Base-by-base conservation (phyloP, 2,888 invertebrate genomes). In the Petrophora chlorosata region DNA sequence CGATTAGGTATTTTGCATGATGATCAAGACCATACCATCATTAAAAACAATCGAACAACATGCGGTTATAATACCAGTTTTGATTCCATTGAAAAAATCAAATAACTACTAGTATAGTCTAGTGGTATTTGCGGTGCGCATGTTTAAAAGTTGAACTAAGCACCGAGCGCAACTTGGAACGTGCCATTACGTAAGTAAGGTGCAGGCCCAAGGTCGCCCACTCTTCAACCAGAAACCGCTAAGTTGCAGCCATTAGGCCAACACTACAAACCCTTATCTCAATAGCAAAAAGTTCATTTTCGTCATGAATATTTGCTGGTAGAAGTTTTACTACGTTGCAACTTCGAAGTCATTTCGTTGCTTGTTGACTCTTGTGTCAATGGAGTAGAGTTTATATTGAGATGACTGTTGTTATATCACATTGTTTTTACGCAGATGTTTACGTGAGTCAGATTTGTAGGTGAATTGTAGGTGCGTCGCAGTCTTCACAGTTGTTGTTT, bases 141-240 rank as follows among this genome's bases (percentile, higher is more conserved):
- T 42, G 28, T 22, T 26, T 30, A 41, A 41, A 41, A 42, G 34
- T 42, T 28, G 28, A 26, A 19, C 38, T 14, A 23, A 57, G 53
- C 58, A 19, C 38, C 17, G 25, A 57, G 53, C 58, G 49, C 55
- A 56, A 52, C 59, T 60, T 56, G 48, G 65, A 66, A 61, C 59
- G 64, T 61, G 36, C 2, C 49, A 34, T 49, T 50, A 73, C 74
- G 72, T 70, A 73, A 75, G 57, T 34, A 50, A 44, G 39, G 49
- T 48, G 52, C 54, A 39, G 47, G 59, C 44, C 56, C 73, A 75
- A 75, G 76, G 75, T 74, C 76, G 62, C 40, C 68, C 61, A 64
- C 65, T 43, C 55, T 25, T 41, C 43, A 25, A 22, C 44, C 43
- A 40, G 61, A 61, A 63, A 39, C 50, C 22, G 38, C 52, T 52